Conservation (phyloP, 2,888 invertebrate species). For the Trissolcus japonicus region DNA sequence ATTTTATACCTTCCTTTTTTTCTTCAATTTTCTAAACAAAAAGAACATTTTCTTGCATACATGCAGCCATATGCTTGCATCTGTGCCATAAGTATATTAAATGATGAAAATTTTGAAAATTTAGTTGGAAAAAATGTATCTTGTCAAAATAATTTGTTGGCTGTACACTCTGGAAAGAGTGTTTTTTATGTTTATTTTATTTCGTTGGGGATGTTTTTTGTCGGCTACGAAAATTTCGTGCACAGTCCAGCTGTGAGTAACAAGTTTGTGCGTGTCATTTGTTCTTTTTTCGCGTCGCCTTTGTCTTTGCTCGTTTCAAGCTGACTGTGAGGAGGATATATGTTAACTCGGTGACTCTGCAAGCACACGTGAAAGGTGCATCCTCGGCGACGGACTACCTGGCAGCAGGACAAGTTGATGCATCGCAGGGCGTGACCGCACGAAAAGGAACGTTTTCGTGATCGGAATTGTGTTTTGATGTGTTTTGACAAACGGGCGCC, state of each 20-base stretch:
- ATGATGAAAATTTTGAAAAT: too few relatives aligned
- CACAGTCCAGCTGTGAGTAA: conserved; percentile 52
- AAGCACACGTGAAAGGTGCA: conserved; percentile 40
- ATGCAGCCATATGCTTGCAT: too few relatives aligned
- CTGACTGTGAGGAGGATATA: conserved; percentile 45
- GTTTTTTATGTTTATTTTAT: too few relatives aligned
- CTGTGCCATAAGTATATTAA: too few relatives aligned
- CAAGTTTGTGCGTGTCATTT: conserved; percentile 42
- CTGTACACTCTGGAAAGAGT: too few relatives aligned
- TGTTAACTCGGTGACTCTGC: conserved; percentile 57
- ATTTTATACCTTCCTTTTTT: too few relatives aligned
- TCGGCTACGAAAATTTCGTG: conserved; percentile 36
- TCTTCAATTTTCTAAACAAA: too few relatives aligned
- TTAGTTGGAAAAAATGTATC: too few relatives aligned
- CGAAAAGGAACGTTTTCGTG: conserved; percentile 65
- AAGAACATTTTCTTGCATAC: too few relatives aligned
- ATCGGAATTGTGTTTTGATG: conserved; percentile 73
- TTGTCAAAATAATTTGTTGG: too few relatives aligned
- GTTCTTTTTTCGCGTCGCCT: conserved; percentile 25
- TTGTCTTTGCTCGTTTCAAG: conserved; percentile 39
- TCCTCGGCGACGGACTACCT: conserved; percentile 37
- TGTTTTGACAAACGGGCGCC: conserved; percentile 76
- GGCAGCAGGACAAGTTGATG: conserved; percentile 64
- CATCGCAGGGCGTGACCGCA: conserved; percentile 72
- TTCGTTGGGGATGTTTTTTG: neutral